Base-by-base conservation (phyloP, 2,888 invertebrate species). In the Elmis aenea region DNA sequence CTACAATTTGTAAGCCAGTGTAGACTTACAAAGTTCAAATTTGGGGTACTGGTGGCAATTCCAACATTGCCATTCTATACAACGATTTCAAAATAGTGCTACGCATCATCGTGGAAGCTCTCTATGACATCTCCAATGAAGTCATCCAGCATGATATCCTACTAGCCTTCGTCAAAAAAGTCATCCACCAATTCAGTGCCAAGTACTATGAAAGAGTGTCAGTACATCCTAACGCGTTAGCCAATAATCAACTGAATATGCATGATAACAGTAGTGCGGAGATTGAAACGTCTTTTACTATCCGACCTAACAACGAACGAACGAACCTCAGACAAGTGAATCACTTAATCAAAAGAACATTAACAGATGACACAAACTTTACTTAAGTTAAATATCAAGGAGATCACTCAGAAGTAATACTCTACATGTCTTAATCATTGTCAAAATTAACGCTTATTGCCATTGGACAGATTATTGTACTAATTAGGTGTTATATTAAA, bases 371-470 rank as follows among this genome's bases (percentile, higher is more conserved):
- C 8, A 29, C 26, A 26, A 26, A 26, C 8, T 15, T n/a, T 26
- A 26, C 13, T 13, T 12, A 13, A 11, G 4, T 13, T 3, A 26
- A 26, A n/a, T 13, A 15, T 26, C 8, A 26, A 26, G 14, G 14
- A 26, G 13, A 14, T 8, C 13, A 15, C 13, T n/a, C 26, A 15
- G 26, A 5, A 26, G 14, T 26, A 16, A 26, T 15, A 13, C 26
- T 26, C 26, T 26, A 26, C 26, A 26, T 26, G 26, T 26, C 26
- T n/a, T n/a, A n/a, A n/a, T n/a, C n/a, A n/a, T n/a, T n/a, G n/a
- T n/a, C n/a, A n/a, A n/a, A n/a, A n/a, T n/a, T n/a, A n/a, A n/a
- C n/a, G n/a, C n/a, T n/a, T n/a, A n/a, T n/a, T n/a, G n/a, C n/a
- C n/a, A n/a, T n/a, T n/a, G n/a, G n/a, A n/a, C n/a, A n/a, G n/a